These are phyloP conservation scores for Lethenteron reissneri DNA, from an alignment of 2,113 vertebrate genomes.

Conservation along the genomic window DNA sequence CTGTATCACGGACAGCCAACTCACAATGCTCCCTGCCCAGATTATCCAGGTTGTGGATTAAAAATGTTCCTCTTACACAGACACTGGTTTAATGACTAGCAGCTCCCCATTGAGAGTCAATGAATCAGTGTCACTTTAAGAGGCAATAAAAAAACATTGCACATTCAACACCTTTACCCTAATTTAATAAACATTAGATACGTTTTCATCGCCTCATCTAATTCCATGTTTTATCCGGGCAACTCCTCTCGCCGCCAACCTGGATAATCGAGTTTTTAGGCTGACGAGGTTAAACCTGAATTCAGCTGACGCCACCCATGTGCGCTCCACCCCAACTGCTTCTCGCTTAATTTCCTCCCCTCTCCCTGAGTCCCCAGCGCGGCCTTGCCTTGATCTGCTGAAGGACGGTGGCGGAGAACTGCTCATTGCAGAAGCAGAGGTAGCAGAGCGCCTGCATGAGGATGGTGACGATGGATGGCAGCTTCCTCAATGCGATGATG, in stretches of 20 bases:
- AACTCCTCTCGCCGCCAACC: background rate
- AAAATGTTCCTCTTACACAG: no score
- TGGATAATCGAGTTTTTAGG: background rate
- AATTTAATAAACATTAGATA: no score
- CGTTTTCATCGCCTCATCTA: no score
- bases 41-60: no score
- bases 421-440: constrained; percentile 81
- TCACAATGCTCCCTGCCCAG: no score
- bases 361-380: background rate
- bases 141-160: no score
- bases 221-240: background rate
- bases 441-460: constrained; percentile 83
- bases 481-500: constrained; percentile 79
- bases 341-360: background rate
- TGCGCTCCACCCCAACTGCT: background rate
- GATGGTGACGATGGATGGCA: constrained; percentile 49
- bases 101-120: no score
- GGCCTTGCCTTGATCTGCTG: constrained; percentile 59
- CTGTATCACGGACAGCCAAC: no score
- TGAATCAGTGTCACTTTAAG: no score
- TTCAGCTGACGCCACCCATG: background rate
- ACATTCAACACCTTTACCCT: no score
- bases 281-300: background rate
- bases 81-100: no score
- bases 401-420: constrained; percentile 61